These are phyloP conservation scores for Sprattus sprattus DNA, from an alignment of 2,113 vertebrate species.

Conservation along the genomic window DNA sequence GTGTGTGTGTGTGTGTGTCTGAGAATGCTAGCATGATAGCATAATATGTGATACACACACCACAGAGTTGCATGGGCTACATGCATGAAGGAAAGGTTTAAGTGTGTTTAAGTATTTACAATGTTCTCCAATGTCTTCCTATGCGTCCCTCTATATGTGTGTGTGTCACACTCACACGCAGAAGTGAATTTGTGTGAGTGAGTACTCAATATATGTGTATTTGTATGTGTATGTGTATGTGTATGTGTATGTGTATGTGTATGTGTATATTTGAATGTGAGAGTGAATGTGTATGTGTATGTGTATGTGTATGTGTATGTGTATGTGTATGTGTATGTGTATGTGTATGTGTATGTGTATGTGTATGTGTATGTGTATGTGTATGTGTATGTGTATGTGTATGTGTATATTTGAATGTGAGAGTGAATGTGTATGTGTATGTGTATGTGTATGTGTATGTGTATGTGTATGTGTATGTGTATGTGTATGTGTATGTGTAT, in stretches of 20 bases:
- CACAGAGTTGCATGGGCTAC: neutral
- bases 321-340: neutral
- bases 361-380: neutral
- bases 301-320: too few species aligned
- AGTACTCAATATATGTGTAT: too few species aligned
- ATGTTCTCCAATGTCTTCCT: too few species aligned
- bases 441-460: neutral
- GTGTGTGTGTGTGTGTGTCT: neutral
- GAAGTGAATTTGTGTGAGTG: too few species aligned
- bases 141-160: too few species aligned
- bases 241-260: neutral
- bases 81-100: neutral
- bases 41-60: neutral
- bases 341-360: too few species aligned
- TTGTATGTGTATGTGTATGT: neutral
- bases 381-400: neutral
- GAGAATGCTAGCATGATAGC: too few species aligned
- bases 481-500: neutral
- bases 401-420: neutral
- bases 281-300: too few species aligned
- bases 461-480: too few species aligned
- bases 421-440: neutral
- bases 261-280: too few species aligned
- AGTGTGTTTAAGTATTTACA: too few species aligned
- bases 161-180: too few species aligned